Evolutionary conservation across 2,888 invertebrate species (phyloP), one percentile per base, ranked within the genome.

Genomic region (Herminia tarsipennalis): DNA sequence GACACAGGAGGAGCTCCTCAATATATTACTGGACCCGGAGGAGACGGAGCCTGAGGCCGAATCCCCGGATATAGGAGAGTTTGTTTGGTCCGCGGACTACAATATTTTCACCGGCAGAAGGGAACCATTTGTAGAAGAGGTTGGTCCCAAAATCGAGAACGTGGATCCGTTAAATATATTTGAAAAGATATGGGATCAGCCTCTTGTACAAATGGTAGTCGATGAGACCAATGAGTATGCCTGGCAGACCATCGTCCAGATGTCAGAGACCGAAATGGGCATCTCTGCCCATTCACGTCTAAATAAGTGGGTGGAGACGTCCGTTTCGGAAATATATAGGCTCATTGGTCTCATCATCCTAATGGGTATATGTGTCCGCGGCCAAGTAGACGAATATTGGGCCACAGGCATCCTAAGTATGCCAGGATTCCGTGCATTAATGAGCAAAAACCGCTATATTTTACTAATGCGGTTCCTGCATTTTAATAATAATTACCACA

Each of bases 251-350:
- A 53, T 50, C 20, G 39, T 16, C 9, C n/a, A n/a, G n/a, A 6
- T 13, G 5, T 5, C 8, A 6, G 36, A 20, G 4, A 34, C 35
- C 10, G 44, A 42, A 38, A 35, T 4, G 5, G 47, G 52, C 12
- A 50, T 56, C 13, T 25, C 37, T 17, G 2, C 43, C 2, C n/a
- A 10, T 0, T 54, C 51, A 5, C 17, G 43, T 4, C 1, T 54
- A 5, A 43, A 48, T 22, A 29, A 34, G 6, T 54, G 57, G 51
- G 39, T 25, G n/a, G 54, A 48, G 29, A 45, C 48, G n/a, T 40
- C 40, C 10, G 33, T 46, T 18, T 14, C 18, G 12, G 50, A 50
- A 35, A 4, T 41, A 3, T 41, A 41, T 6, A 1, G 21, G 6
- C 14, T 34, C 1, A 4, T 27, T 8, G 12, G 20, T 1, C 5